A percentile compares a stretch with the other conserved stretches of the same genome.
These are phyloP conservation scores for Tyrophagus putrescentiae DNA, from an alignment of 1,140 invertebrate species.

Conservation along the genomic window DNA sequence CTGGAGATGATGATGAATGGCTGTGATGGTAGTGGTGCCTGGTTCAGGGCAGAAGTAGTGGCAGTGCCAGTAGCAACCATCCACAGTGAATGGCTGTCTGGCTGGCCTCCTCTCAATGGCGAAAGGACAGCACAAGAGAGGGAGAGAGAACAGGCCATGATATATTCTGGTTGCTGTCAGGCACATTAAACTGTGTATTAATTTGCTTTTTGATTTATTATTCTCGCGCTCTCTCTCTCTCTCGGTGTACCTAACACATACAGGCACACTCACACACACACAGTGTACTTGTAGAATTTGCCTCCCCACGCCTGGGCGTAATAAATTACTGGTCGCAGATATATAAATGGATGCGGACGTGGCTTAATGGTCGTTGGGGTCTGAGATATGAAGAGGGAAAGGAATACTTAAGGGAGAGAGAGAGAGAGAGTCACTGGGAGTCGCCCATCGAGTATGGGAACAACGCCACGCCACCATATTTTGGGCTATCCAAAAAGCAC, in stretches of 20 bases:
- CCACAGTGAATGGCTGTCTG: no score
- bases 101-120: no score
- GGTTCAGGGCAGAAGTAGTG: neutral
- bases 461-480: neutral
- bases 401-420: no score
- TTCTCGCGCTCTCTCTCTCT: neutral
- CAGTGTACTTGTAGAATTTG: neutral
- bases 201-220: slow-evolving; percentile 9
- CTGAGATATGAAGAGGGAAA: no score
- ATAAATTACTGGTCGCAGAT: slow-evolving; percentile 1
- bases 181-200: slow-evolving; percentile 7
- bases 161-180: slow-evolving; percentile 16
- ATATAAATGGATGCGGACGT: neutral
- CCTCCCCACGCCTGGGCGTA: neutral
- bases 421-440: neutral
- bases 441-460: neutral
- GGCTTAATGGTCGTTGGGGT: neutral
- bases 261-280: no score
- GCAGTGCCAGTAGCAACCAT: neutral
- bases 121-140: no score
- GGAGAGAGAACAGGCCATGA: neutral
- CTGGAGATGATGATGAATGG: neutral
- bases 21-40: slow-evolving; percentile 15
- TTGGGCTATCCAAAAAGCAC: no score
- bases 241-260: slow-evolving; percentile 3